These are phyloP conservation scores for Micrastur ruficollis DNA, from an alignment of 2,797 vertebrate species.

Conservation along the genomic window DNA sequence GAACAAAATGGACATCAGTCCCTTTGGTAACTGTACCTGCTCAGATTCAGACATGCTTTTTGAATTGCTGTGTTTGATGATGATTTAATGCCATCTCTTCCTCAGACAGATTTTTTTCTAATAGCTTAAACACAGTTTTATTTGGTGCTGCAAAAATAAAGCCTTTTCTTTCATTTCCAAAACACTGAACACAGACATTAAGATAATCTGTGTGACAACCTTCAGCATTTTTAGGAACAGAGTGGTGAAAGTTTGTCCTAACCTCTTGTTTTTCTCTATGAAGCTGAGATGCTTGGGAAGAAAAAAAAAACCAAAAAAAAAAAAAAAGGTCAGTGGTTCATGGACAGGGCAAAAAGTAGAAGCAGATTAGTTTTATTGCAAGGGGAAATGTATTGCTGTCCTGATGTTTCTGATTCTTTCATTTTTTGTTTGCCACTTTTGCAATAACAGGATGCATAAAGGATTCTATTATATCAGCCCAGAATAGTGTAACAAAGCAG, in stretches of 20 bases:
- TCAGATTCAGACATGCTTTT: neutral
- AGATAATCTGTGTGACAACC: neutral
- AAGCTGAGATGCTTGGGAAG: neutral
- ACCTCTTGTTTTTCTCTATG: neutral
- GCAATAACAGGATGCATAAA: neutral
- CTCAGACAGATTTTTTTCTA: neutral
- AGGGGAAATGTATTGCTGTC: neutral
- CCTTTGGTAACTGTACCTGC: neutral
- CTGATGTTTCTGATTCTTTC: neutral
- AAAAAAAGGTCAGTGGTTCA: neutral
- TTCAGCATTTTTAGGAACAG: neutral
- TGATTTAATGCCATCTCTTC: neutral
- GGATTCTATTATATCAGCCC: neutral
- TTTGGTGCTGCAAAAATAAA: neutral
- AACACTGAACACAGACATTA: rapidly evolving
- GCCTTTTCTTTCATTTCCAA: neutral
- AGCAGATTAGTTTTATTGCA: neutral
- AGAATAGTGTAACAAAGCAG: neutral
- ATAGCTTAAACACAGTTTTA: neutral
- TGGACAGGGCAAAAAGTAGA: neutral
- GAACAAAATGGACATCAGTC: neutral
- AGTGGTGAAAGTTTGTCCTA: neutral
- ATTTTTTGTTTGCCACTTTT: neutral
- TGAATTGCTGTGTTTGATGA: neutral
- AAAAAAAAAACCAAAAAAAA: neutral